Conservation (phyloP, 2,888 invertebrate species). For the Terebella lapidaria region DNA sequence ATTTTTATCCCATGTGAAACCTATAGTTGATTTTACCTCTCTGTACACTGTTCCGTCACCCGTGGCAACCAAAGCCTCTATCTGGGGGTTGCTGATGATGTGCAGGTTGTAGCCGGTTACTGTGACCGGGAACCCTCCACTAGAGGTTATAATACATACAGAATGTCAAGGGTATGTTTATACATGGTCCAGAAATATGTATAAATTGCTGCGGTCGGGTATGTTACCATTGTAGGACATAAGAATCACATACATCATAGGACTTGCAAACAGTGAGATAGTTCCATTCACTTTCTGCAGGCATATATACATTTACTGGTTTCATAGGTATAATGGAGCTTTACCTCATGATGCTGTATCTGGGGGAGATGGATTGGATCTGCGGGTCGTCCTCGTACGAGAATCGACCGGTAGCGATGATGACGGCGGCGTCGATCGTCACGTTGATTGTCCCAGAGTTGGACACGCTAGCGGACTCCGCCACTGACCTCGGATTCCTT, state of each 20-base stretch:
- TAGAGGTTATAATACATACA: background rate
- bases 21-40: background rate
- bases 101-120: constrained; percentile 12
- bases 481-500: background rate
- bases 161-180: no score
- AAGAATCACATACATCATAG: no score
- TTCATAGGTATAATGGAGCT: no score
- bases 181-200: no score
- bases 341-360: constrained; percentile 9
- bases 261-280: no score
- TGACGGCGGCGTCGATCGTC: background rate
- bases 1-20: no score
- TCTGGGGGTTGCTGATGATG: constrained; percentile 1
- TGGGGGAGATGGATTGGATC: background rate
- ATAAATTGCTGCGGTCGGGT: no score
- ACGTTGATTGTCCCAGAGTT: constrained; percentile 3
- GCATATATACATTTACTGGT: no score
- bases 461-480: background rate
- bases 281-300: no score
- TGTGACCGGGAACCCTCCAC: constrained; percentile 16
- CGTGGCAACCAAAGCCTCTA: background rate
- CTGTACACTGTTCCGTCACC: background rate
- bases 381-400: constrained; percentile 8
- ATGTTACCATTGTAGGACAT: no score
- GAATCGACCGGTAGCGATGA: background rate